phyloP scores from a whole-genome alignment of 2,113 vertebrate genomes.

The Eurystomus gularis region DNA sequence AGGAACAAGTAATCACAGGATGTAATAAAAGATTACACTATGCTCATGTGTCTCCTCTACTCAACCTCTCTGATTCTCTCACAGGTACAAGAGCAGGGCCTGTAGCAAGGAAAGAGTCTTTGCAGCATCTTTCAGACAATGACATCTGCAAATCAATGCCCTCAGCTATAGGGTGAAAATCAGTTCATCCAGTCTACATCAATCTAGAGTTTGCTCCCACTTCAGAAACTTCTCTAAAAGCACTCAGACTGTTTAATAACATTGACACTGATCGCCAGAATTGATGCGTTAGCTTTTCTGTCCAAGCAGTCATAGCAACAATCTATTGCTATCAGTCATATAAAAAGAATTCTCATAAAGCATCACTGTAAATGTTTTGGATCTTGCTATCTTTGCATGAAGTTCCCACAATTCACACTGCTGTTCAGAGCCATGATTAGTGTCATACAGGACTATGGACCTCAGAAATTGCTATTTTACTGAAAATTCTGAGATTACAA shows the following conservation, averaged over 20 bases:
- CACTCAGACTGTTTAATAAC: background rate
- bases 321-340: background rate
- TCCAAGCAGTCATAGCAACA: background rate
- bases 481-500: background rate
- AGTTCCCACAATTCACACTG: background rate
- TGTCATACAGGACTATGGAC: background rate
- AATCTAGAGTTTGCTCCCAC: background rate
- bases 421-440: background rate
- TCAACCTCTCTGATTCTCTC: background rate
- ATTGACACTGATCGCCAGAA: background rate
- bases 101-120: background rate
- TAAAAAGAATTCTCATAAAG: background rate
- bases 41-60: background rate
- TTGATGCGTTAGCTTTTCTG: background rate
- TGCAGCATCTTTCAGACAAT: background rate
- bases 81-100: background rate
- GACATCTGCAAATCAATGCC: conserved; percentile 23
- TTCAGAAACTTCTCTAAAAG: conserved; percentile 15
- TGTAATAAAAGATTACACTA: conserved; percentile 22
- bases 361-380: background rate
- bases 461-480: background rate
- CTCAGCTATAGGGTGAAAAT: background rate
- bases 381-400: background rate
- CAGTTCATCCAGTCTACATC: background rate
- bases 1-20: conserved; percentile 6